Conservation (phyloP, 2,888 invertebrate species). For the Ellobium chinense region DNA sequence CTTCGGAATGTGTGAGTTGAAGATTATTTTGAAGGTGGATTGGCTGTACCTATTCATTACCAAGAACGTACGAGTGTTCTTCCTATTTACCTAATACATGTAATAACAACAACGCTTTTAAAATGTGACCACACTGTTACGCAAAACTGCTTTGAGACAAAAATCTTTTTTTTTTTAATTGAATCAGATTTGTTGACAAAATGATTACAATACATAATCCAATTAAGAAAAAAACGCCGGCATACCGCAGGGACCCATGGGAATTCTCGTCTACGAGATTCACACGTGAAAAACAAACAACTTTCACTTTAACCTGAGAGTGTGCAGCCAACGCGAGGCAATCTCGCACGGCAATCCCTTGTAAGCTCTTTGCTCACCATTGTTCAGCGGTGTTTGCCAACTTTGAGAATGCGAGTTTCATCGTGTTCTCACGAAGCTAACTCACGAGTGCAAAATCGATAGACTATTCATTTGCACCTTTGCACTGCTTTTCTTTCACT, state of each 20-base stretch:
- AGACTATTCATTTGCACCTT: not conserved
- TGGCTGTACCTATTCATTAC: too few relatives aligned
- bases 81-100: too few relatives aligned
- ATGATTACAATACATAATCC: not conserved
- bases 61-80: too few relatives aligned
- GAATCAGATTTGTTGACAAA: too few relatives aligned
- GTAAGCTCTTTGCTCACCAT: not conserved
- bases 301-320: not conserved
- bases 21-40: too few relatives aligned
- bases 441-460: not conserved
- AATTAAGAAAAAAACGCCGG: not conserved
- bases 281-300: slow-evolving; percentile 6
- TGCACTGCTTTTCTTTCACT: not conserved
- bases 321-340: not conserved
- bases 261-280: not conserved
- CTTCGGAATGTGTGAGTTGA: too few relatives aligned
- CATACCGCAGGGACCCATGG: not conserved
- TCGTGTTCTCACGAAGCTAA: not conserved
- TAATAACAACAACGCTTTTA: too few relatives aligned
- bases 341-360: not conserved
- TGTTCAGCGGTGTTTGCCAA: not conserved
- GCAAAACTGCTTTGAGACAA: too few relatives aligned
- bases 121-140: too few relatives aligned
- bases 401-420: not conserved
- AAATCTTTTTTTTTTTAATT: too few relatives aligned